Evolutionary conservation across 2,113 vertebrate genomes (phyloP).

Genomic region (Lipophrys pholis): DNA sequence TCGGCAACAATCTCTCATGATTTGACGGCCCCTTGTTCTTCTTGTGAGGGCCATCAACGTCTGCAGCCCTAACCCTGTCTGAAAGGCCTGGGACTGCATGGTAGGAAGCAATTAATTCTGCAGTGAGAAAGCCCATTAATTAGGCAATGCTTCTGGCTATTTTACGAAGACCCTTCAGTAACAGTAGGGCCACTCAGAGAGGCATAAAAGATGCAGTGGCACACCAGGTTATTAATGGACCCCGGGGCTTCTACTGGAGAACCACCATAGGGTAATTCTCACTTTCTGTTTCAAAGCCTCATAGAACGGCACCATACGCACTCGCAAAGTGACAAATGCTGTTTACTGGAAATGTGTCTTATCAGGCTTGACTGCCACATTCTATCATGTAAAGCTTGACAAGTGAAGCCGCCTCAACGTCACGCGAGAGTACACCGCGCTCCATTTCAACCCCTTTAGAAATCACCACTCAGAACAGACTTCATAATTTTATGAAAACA

Average conservation of each 20-base stretch:
- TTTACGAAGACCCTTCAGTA: constrained; percentile 66
- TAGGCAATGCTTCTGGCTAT: constrained; percentile 72
- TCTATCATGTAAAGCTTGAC: constrained; percentile 25
- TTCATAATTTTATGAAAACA: background rate
- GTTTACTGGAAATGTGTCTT: constrained; percentile 44
- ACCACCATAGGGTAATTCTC: constrained; percentile 51
- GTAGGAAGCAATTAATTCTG: constrained; percentile 73
- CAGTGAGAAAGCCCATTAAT: constrained; percentile 73
- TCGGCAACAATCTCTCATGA: constrained; percentile 54
- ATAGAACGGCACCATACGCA: constrained; percentile 36
- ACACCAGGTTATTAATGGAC: constrained; percentile 76
- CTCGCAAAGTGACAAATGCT: constrained; percentile 56
- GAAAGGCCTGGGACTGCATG: constrained; percentile 50
- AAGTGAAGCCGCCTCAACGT: constrained; percentile 9
- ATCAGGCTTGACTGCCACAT: constrained; percentile 23
- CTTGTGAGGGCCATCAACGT: constrained; percentile 70
- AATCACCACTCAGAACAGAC: background rate
- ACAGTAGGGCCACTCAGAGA: constrained; percentile 51
- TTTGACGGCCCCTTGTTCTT: constrained; percentile 58
- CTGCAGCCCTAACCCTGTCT: constrained; percentile 54
- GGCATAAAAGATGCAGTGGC: constrained; percentile 69
- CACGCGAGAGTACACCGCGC: background rate
- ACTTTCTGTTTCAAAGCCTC: constrained; percentile 59
- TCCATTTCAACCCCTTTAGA: background rate
- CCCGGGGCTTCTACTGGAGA: constrained; percentile 45